Base-by-base conservation (phyloP, 2,113 vertebrate genomes). In the Paraplagusia blochii region DNA sequence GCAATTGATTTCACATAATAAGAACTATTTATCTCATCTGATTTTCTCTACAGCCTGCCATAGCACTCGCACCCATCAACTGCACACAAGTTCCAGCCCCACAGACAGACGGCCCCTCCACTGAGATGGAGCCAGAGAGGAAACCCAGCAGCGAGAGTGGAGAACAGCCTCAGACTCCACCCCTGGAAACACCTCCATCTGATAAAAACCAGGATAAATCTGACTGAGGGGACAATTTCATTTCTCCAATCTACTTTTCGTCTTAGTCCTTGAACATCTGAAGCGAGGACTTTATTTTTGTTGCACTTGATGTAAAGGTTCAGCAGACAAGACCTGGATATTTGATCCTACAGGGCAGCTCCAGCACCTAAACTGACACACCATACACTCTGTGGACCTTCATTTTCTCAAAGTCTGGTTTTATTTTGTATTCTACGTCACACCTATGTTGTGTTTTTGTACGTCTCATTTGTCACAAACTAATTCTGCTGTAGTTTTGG, bases 31-130 rank as follows among this genome's bases (percentile, higher is more conserved):
- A 11, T 39, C 22, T 29, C 63, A 11, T 18, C 50, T 34, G 43
- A 45, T 16, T 39, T 40, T 40, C 12, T 71, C 79, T 83, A 38
- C 92, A 92, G 79, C 85, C 93, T 81, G 82, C 93, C 1, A 80
- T 95, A 85, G 88, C 84, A n/a, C 85, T 93, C n/a, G 72, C 89
- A 29, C 87, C 93, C 0, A 84, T 91, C 75, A 88, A 83, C 81
- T 89, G 88, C 58, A 88, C 88, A 51, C 87, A 88, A 72, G 85
- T 82, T 0, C 62, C 84, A 11, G 81, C 43, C 9, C 76, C 71
- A 0, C 69, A 69, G 50, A 46, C 51, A 14, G 75, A 86, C 8
- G 82, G 68, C 14, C 39, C 78, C 44, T 43, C 69, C 13, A 74
- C 69, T 47, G 81, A 72, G 55, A 63, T 75, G 0, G 83, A 92